Conservation (phyloP, 2,888 invertebrate genomes). For the Drosophila anomelani region DNA sequence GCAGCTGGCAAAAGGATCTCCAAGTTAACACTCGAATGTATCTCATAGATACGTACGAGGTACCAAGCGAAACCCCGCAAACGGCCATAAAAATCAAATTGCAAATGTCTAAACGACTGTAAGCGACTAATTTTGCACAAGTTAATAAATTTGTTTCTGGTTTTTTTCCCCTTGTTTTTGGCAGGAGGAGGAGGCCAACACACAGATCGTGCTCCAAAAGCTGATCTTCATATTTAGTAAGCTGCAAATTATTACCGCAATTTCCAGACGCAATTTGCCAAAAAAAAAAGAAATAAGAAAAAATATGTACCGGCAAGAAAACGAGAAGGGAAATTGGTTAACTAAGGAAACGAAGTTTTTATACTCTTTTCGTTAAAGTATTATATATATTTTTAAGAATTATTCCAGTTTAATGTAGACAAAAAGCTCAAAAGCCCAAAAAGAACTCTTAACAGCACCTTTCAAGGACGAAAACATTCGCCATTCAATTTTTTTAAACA, state of each 20-base stretch:
- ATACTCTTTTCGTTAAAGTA: neutral
- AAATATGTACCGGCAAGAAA: neutral
- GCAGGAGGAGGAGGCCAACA: constrained; percentile 19
- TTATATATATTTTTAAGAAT: neutral
- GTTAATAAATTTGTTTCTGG: constrained; percentile 69
- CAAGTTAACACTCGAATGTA: constrained; percentile 42
- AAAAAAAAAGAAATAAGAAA: constrained; percentile 50
- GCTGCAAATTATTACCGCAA: constrained; percentile 76
- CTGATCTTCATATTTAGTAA: constrained; percentile 79
- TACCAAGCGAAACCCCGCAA: constrained; percentile 46
- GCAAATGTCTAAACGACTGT: constrained; percentile 77
- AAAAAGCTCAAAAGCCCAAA: fast-evolving
- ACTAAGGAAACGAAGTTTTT: too few relatives aligned
- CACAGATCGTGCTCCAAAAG: constrained; percentile 51
- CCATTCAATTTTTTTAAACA: too few relatives aligned
- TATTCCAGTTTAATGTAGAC: too few relatives aligned
- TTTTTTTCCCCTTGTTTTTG: constrained; percentile 2
- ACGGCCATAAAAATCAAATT: constrained; percentile 77
- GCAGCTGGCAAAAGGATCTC: constrained; percentile 18
- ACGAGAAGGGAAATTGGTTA: neutral
- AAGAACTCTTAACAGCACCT: too few relatives aligned
- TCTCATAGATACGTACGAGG: constrained; percentile 58
- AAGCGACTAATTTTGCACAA: constrained; percentile 79
- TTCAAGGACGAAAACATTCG: fast-evolving
- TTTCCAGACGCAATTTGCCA: constrained; percentile 77